Evolutionary conservation across 2,888 invertebrate genomes (phyloP).

Genomic region (Thelaira solivaga): DNA sequence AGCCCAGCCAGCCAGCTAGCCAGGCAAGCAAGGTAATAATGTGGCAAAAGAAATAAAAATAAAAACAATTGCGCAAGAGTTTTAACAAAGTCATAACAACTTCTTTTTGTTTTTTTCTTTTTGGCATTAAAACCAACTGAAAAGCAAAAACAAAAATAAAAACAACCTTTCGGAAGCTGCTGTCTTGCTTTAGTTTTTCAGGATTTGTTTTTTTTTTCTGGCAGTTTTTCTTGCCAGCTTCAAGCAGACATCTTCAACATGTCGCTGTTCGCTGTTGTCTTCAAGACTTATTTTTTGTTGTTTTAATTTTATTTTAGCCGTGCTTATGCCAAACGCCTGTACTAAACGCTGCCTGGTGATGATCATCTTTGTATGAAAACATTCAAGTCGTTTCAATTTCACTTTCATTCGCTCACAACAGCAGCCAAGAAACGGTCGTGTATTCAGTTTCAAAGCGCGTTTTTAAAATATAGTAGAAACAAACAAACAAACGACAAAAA

Average conservation of each 20-base stretch:
- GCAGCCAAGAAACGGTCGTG: constrained; percentile 67
- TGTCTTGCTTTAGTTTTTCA: constrained; percentile 57
- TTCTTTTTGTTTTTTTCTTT: too few relatives aligned
- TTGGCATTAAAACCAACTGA: constrained; percentile 34
- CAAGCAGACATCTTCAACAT: constrained; percentile 47
- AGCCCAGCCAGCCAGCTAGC: neutral
- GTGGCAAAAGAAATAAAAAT: constrained; percentile 24
- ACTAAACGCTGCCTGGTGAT: constrained; percentile 35
- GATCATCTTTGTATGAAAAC: constrained; percentile 68
- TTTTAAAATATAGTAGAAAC: constrained; percentile 12
- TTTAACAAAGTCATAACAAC: constrained; percentile 61
- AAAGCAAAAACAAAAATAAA: constrained; percentile 11
- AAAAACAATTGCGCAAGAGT: constrained; percentile 60
- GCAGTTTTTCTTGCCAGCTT: neutral
- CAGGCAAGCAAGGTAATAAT: neutral
- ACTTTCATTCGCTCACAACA: constrained; percentile 74
- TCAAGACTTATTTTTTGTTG: neutral
- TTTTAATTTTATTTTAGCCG: constrained; percentile 21
- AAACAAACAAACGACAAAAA: neutral
- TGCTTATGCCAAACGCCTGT: constrained; percentile 24
- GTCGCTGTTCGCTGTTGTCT: constrained; percentile 28
- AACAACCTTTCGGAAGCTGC: constrained; percentile 60
- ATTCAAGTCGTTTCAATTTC: constrained; percentile 71
- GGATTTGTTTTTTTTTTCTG: constrained; percentile 31
- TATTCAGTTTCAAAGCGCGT: constrained; percentile 23